Evolutionary conservation across 2,797 vertebrate species (phyloP).

Genomic region (Chiroxiphia lanceolata): DNA sequence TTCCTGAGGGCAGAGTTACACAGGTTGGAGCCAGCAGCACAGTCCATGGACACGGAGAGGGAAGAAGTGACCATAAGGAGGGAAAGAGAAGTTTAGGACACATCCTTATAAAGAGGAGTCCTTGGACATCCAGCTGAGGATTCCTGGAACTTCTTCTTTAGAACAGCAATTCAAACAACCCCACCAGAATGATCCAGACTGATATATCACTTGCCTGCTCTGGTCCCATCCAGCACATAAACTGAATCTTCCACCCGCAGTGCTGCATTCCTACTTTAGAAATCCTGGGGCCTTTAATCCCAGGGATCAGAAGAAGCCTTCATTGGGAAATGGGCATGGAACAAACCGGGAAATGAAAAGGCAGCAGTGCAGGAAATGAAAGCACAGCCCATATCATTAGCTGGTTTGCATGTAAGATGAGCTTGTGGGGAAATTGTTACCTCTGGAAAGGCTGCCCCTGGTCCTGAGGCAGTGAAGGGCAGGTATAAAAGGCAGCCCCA

Average conservation of each 20-base stretch:
- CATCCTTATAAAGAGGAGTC: neutral
- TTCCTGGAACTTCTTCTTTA: neutral
- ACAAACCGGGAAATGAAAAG: neutral
- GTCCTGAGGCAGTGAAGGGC: neutral
- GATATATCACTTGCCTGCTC: neutral
- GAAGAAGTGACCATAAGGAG: neutral
- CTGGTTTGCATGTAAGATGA: neutral
- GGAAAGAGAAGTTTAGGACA: neutral
- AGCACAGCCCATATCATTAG: neutral
- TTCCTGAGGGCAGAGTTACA: neutral
- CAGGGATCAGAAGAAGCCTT: neutral
- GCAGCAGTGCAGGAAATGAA: neutral
- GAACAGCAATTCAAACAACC: neutral
- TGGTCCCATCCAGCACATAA: neutral
- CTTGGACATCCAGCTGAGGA: neutral
- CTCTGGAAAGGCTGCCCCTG: neutral
- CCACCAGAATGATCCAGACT: neutral
- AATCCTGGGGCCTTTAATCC: neutral
- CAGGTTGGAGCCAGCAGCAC: neutral
- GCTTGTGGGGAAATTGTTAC: neutral
- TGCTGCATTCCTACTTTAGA: neutral
- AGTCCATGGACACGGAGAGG: neutral
- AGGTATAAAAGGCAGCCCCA: neutral
- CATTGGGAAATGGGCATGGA: neutral
- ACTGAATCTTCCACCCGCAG: neutral